phyloP scores from a whole-genome alignment of 2,113 vertebrate genomes.

The Bettongia penicillata region DNA sequence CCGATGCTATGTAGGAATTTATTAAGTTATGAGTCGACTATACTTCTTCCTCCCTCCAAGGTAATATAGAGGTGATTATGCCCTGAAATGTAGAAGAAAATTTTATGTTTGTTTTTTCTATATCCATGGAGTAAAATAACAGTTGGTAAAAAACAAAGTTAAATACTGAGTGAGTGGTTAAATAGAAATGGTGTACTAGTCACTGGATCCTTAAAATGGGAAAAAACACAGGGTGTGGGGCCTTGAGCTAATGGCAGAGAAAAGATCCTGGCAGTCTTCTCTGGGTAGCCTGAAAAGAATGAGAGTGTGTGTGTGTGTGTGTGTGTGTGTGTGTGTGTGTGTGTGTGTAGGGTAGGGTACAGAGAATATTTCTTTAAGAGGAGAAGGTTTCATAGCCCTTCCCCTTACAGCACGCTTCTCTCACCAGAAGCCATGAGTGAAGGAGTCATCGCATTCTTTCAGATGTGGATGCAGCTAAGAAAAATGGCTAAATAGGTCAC shows the following conservation, averaged over 20 bases:
- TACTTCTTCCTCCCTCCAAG: neutral
- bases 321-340: neutral
- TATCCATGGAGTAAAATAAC: neutral
- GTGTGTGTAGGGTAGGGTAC: neutral
- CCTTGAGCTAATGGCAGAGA: neutral
- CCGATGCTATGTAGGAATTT: neutral
- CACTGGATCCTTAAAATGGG: neutral
- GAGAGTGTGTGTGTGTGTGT: neutral
- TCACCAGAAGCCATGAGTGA: neutral
- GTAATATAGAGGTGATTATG: neutral
- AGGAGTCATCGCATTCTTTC: neutral
- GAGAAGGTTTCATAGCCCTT: neutral
- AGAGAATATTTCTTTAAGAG: neutral
- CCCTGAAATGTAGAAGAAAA: neutral
- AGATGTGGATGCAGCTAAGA: neutral
- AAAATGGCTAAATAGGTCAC: neutral
- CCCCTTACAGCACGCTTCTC: neutral
- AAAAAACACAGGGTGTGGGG: neutral
- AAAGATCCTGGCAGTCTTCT: neutral
- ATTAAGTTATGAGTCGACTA: neutral
- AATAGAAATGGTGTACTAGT: neutral
- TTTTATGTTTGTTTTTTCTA: neutral
- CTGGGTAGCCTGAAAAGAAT: neutral
- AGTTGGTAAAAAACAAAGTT: neutral
- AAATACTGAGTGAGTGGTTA: neutral